Evolutionary conservation across 1,140 invertebrate genomes (phyloP), one percentile per base, ranked within the genome.

Genomic region (Trichogramma pretiosum): DNA sequence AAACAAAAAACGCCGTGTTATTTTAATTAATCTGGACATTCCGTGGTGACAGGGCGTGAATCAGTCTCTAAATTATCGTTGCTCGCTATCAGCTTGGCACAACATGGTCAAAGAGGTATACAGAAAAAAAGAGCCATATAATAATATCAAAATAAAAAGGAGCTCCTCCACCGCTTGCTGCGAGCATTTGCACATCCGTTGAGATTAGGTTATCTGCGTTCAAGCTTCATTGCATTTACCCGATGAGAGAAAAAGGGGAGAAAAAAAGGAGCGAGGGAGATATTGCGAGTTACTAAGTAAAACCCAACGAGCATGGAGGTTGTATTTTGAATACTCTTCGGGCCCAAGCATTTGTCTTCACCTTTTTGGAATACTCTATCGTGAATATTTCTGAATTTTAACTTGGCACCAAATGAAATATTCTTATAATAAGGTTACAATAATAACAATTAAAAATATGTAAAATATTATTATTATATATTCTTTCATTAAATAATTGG

Each of bases 1-100:
- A n/a, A n/a, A n/a, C n/a, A n/a, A n/a, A n/a, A n/a, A n/a, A n/a
- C n/a, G 33, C 33, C 41, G 56, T 52, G 43, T 51, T 51, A 51
- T 51, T 51, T 51, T 46, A 69, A 68, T 67, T 68, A 69, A 69
- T 66, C 61, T 58, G 58, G 56, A 61, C 61, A 61, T 61, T 58
- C 50, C 52, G 50, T 52, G 55, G 55, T 48, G 58, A 59, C 58
- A 45, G 55, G 41, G 56, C 50, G 56, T 68, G 60, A 66, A 65
- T 50, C 48, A 50, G 48, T 26, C 17, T 8, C 28, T 26, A 36
- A 48, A 48, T 54, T 53, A 54, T 50, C 34, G 45, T 22, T 23
- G 48, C 22, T 37, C 49, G 26, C 36, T 50, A 46, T 50, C 48
- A 41, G 22, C 16, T 5, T 48, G 46, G 32, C 44, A 41, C n/a